Percentiles rank a stretch among this genome's conserved stretches.
Conservation (phyloP, 37 sponge, comb jelly and placozoan genomes). For the Tethya wilhelma region DNA sequence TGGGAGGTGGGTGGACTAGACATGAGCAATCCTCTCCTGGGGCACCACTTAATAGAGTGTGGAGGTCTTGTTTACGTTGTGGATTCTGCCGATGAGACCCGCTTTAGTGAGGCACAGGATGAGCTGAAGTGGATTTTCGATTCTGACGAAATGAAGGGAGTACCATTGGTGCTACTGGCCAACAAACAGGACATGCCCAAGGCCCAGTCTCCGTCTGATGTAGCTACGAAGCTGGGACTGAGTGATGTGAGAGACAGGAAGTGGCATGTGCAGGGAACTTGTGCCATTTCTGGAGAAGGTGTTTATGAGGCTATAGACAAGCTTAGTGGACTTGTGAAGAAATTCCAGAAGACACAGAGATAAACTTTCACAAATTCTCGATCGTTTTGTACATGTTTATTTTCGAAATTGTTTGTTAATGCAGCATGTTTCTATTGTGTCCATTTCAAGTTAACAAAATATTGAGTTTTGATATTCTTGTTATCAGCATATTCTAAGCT, state of each 20-base stretch:
- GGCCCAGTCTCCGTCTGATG: constrained; percentile 60
- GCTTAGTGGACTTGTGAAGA: constrained; percentile 70
- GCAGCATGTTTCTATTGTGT: too few relatives aligned
- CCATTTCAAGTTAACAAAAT: too few relatives aligned
- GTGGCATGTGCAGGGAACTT: constrained; percentile 87
- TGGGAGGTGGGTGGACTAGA: constrained; percentile 99
- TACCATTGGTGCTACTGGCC: constrained; percentile 83
- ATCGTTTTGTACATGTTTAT: too few relatives aligned
- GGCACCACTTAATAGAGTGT: constrained; percentile 84
- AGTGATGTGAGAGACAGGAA: constrained; percentile 50
- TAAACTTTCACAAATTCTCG: too few relatives aligned
- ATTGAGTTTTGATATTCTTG: too few relatives aligned
- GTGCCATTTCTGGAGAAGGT: constrained; percentile 85
- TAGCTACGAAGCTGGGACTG: constrained; percentile 71
- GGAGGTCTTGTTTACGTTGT: constrained; percentile 92
- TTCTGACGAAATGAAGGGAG: constrained; percentile 72
- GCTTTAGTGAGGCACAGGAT: constrained; percentile 57
- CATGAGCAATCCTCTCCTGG: constrained; percentile 91
- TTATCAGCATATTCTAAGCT: too few relatives aligned
- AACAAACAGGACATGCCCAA: constrained; percentile 91
- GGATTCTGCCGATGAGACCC: constrained; percentile 66
- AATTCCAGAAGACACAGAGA: too few relatives aligned
- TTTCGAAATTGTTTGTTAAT: too few relatives aligned
- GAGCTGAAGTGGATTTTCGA: constrained; percentile 78
- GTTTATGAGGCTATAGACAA: constrained; percentile 73